Base-by-base conservation (phyloP, 2,888 invertebrate genomes). In the Cremastinae sp. region DNA sequence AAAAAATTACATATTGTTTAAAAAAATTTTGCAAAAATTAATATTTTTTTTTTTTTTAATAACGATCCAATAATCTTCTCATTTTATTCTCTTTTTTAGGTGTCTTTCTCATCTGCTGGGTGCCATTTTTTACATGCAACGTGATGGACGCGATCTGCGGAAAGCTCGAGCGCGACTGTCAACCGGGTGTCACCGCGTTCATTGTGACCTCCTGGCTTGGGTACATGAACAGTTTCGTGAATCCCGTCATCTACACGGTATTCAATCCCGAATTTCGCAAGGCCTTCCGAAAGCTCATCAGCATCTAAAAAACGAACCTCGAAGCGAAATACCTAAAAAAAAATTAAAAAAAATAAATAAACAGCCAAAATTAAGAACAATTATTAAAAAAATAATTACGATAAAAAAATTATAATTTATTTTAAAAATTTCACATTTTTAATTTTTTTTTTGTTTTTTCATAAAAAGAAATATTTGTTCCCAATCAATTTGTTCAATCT, bases 71-170 rank as follows among this genome's bases (percentile, higher is more conserved):
- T 12, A 14, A 1, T 58, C 14, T 8, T 12, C 20, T 49, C 18
- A 2, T 35, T 65, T 22, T 12, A 56, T 22, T 0, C 20, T 55
- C 16, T 16, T n/a, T 7, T 18, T n/a, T 92, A 99, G 99, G 98
- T 84, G 97, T 98, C 1, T 99, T 99, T 90, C 93, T 99, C 47
- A 94, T 98, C 87, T 99, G 99, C 91, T 99, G 99, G 99, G 96
- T 98, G 78, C 99, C 99, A 41, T 99, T 99, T 92, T 99, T 99
- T 93, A 97, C 97, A 1, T 97, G 98, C 91, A 98, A 98, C 90
- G 97, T 98, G 81, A 94, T 98, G 91, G 98, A 98, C 88, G 99
- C 98, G 8, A 94, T 99, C 90, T 98, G 98, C 92, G 95, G 95
- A 84, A 97, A 97, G 90, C 91, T 96, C 83, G 93, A 93, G 61